Conservation (phyloP, 2,797 vertebrate species). For the Anguilla obscura region DNA sequence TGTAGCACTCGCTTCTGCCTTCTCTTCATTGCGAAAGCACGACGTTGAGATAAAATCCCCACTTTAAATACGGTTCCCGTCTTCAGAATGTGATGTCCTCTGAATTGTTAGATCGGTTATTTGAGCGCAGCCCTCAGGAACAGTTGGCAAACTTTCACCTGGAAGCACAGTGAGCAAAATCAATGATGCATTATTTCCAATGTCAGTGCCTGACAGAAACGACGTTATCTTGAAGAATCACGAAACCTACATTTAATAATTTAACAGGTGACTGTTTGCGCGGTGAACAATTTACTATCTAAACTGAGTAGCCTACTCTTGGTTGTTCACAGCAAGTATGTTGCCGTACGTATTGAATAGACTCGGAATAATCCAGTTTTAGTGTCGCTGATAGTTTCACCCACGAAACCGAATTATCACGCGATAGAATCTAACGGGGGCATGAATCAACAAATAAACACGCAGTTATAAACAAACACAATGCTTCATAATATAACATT, state of each 20-base stretch:
- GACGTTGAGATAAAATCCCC: conserved; percentile 30
- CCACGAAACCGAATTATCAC: background rate
- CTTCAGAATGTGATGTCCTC: conserved; percentile 32
- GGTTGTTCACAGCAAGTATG: background rate
- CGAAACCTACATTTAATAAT: background rate
- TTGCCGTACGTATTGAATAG: background rate
- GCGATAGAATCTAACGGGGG: background rate
- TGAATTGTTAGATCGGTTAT: conserved; percentile 19
- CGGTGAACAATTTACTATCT: background rate
- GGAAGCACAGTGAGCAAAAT: conserved; percentile 24
- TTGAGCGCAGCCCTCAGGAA: conserved; percentile 29
- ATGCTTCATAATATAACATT: conserved; percentile 4
- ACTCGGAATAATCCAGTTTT: background rate
- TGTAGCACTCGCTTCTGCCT: conserved; percentile 85
- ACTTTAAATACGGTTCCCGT: conserved; percentile 28
- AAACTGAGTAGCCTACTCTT: background rate
- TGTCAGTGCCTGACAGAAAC: background rate
- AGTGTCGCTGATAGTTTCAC: background rate
- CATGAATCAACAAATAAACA: background rate
- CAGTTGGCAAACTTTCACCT: conserved; percentile 56
- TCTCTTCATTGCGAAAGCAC: conserved; percentile 73
- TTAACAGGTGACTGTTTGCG: background rate
- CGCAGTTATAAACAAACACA: background rate
- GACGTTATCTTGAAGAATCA: no score
- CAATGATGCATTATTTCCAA: background rate